Base-by-base conservation (phyloP, 2,888 invertebrate species). In the Plebejus argus region DNA sequence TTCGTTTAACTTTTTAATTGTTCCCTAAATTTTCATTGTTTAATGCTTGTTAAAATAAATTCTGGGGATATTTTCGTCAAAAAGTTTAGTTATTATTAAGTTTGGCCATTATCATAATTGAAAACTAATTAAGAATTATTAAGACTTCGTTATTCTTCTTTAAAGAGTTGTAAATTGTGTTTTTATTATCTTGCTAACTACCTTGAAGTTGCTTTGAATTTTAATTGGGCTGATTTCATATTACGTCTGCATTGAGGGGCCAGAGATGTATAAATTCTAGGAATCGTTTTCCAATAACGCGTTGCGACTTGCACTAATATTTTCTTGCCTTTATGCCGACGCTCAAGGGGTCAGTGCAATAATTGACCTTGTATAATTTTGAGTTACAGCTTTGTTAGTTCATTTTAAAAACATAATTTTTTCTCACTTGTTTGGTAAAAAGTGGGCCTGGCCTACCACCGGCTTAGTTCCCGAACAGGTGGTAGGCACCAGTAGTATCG, bases 81-180 rank as follows among this genome's bases (percentile, higher is more conserved):
- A 12, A 66, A 66, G 66, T 66, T 66, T 18, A 12, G 28, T 66
- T 66, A 66, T 66, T 66, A 66, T 66, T 66, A 66, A 66, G 66
- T 66, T 66, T 1, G 28, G 28, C 28, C 28, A 66, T 66, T 33
- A 66, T 66, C 15, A 66, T 66, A 33, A 66, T 66, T 66, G 33
- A 66, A 66, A 66, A 66, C 66, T 66, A 66, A 66, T 66, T 66
- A 28, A 66, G 18, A 66, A 33, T 66, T 66, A 66, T 66, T 66
- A 66, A 66, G 28, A 66, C 66, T 33, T 66, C 28, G 33, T 66
- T 66, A 66, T 66, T 66, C 66, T 61, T 12, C 10, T 66, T 66
- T 33, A 18, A 66, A 33, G 66, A 66, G 66, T 61, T 66, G 28
- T 66, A 28, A 66, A 66, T 66, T 28, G 66, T 66, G 66, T 66